Evolutionary conservation across 1,140 invertebrate species (phyloP), one percentile per base, ranked within the genome.

Genomic region (Drosophila mauritiana): DNA sequence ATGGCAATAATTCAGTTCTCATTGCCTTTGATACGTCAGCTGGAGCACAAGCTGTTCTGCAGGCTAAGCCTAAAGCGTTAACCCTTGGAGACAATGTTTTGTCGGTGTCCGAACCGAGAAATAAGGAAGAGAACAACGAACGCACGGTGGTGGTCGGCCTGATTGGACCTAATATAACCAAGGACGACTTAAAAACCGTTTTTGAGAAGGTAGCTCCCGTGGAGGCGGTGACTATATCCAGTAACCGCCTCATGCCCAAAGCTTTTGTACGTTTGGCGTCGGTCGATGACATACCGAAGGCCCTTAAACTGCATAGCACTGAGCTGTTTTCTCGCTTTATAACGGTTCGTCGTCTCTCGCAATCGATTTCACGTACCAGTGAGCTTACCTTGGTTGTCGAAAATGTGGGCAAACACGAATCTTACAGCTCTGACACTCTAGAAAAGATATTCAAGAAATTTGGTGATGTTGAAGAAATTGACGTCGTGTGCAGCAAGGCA

Each of bases 391-490:
- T 91, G 37, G 40, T 61, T 2, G 1, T 91, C 0, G 34, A 34
- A 1, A 91, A 91, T 52, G 64, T 48, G 3, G 64, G 64, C 36
- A 77, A 56, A 6, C 52, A 61, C 22, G 73, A 78, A 10, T 70
- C 55, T 5, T 78, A 46, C 57, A 80, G 43, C 7, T 4, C 42
- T 0, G 62, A 76, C 4, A 17, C 15, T 8, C 2, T 91, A 15
- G 75, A 84, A 8, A 69, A 73, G 43, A 76, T 80, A 0, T 88
- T 91, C 17, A 75, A 83, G 46, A 91, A 91, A 34, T 59, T 57
- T 11, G 90, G 82, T 4, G 74, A 83, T 4, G 17, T 91, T 13
- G 53, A 48, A 4, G 40, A 52, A 4, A 0, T 72, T 1, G 83
- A 90, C 13, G 31, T 88, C 0, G 45, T 84, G 7, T 91, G 90